A percentile compares a stretch with the other conserved stretches of the same genome.
These are phyloP conservation scores for Catagonus wagneri DNA, from an alignment of 2,113 vertebrate species.

Conservation along the genomic window DNA sequence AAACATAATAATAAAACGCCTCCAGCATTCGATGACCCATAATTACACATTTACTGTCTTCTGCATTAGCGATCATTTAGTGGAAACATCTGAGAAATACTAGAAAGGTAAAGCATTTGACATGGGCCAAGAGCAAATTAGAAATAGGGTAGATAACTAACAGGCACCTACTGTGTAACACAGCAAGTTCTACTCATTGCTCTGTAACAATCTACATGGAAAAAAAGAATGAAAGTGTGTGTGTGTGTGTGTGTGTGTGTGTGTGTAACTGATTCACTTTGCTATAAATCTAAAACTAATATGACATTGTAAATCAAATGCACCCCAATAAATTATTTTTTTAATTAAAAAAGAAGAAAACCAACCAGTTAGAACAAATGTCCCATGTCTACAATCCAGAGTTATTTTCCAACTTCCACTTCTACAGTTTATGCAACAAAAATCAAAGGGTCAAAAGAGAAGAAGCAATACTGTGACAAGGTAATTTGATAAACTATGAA, in stretches of 20 bases:
- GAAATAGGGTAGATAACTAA: background rate
- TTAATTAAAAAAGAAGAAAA: too few species aligned
- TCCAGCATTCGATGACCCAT: background rate
- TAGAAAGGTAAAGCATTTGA: background rate
- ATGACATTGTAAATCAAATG: too few species aligned
- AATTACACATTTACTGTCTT: background rate
- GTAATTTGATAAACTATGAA: conserved; percentile 17
- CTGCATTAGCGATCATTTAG: background rate
- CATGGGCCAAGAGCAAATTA: background rate
- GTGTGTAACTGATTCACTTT: too few species aligned
- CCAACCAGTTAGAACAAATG: background rate
- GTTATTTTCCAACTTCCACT: background rate
- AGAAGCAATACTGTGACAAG: background rate
- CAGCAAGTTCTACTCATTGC: too few species aligned
- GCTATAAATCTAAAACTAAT: too few species aligned
- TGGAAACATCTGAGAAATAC: background rate
- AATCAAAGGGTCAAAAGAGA: background rate
- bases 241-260: too few species aligned
- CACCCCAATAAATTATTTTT: too few species aligned
- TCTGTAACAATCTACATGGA: too few species aligned
- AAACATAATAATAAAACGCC: background rate
- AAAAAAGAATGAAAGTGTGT: too few species aligned
- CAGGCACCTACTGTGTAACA: too few species aligned
- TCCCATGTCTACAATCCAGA: background rate
- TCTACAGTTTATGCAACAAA: background rate